Evolutionary conservation across 2,797 vertebrate species (phyloP).

Genomic region (Liparis tanakae): DNA sequence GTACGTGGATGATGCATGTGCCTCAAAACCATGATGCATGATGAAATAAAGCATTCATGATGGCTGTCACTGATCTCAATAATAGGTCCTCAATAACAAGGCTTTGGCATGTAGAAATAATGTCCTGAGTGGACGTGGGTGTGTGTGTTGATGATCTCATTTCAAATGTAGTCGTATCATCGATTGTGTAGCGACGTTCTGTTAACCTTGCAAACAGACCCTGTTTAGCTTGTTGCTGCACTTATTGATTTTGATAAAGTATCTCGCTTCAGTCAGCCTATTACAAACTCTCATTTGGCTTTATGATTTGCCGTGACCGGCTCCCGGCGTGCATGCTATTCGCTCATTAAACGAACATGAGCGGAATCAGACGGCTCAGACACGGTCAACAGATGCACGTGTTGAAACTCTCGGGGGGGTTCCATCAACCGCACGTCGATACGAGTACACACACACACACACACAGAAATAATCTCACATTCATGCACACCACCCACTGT

Average conservation of each 20-base stretch:
- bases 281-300: slow-evolving; percentile 68
- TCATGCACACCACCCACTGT: slow-evolving; percentile 43
- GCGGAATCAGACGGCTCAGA: slow-evolving; percentile 53
- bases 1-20: slow-evolving; percentile 35
- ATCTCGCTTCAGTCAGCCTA: slow-evolving; percentile 57
- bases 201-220: slow-evolving; percentile 48
- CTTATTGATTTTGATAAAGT: slow-evolving; percentile 69
- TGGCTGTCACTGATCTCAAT: slow-evolving; percentile 48
- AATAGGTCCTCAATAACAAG: slow-evolving; percentile 21
- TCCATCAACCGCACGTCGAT: slow-evolving; percentile 42
- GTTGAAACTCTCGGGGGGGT: slow-evolving; percentile 41
- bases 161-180: slow-evolving; percentile 45
- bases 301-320: slow-evolving; percentile 57
- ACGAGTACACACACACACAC: neutral
- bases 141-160: slow-evolving; percentile 30
- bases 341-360: slow-evolving; percentile 71
- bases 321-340: slow-evolving; percentile 49
- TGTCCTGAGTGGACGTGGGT: slow-evolving; percentile 21
- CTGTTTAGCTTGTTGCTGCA: slow-evolving; percentile 41
- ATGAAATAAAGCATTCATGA: slow-evolving; percentile 16
- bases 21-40: slow-evolving; percentile 8
- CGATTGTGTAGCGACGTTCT: slow-evolving; percentile 28
- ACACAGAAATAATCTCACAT: slow-evolving; percentile 10
- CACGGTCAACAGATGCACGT: slow-evolving; percentile 49
- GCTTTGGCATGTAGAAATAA: slow-evolving; percentile 7